Percentiles rank a stretch among this genome's conserved stretches.
Conservation (phyloP, 2,797 vertebrate species). For the Notoglanidium macrostoma region DNA sequence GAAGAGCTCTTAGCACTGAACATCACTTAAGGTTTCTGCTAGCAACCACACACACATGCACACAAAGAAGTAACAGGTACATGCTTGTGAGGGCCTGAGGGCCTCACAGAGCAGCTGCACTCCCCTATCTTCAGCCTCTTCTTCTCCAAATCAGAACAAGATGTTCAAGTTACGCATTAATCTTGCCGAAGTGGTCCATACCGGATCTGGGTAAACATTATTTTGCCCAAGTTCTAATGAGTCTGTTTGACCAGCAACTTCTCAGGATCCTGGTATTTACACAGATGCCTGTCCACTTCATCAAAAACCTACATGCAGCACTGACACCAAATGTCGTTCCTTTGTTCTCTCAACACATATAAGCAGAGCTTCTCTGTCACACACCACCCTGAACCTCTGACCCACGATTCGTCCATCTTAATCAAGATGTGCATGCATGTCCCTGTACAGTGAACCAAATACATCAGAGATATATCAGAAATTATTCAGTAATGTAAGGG, state of each 20-base stretch:
- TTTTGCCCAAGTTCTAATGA: conserved; percentile 24
- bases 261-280: neutral
- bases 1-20: neutral
- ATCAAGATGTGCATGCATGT: neutral
- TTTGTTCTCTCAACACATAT: neutral
- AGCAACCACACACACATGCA: conserved; percentile 3
- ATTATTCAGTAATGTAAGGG: neutral
- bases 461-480: neutral
- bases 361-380: neutral
- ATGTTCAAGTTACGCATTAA: neutral
- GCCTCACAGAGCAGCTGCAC: neutral
- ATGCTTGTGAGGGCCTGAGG: conserved; percentile 34
- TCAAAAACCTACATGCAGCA: neutral
- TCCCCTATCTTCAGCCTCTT: conserved; percentile 13
- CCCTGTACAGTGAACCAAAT: neutral
- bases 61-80: conserved; percentile 42
- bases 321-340: neutral
- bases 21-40: neutral
- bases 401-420: neutral
- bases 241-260: conserved; percentile 9
- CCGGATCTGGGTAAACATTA: conserved; percentile 33
- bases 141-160: conserved; percentile 21
- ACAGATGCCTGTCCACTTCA: conserved; percentile 18
- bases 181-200: neutral
- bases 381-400: neutral